Percentiles rank a stretch among this genome's conserved stretches.
Evolutionary conservation across 2,797 vertebrate species (phyloP).

Genomic region (Enteromius treurensis): DNA sequence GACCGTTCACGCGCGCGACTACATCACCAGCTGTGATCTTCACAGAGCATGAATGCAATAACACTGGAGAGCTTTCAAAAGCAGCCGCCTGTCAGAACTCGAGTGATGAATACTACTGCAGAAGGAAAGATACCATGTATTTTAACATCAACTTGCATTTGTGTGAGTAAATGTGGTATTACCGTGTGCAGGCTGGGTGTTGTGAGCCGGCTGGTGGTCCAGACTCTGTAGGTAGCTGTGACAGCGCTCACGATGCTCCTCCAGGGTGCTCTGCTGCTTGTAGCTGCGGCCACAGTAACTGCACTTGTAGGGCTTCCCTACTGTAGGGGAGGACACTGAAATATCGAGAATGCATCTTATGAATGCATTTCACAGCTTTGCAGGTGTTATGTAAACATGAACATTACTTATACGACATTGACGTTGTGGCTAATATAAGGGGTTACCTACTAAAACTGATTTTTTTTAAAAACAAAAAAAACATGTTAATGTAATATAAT

Average conservation of each 20-base stretch:
- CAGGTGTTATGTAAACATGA: slow-evolving; percentile 10
- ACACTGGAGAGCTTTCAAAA: slow-evolving; percentile 8
- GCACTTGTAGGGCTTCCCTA: slow-evolving; percentile 96
- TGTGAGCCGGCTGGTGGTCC: slow-evolving; percentile 79
- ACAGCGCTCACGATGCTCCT: slow-evolving; percentile 93
- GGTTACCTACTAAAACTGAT: not conserved
- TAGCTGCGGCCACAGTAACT: slow-evolving; percentile 96
- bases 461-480: no score
- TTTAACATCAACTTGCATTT: slow-evolving; percentile 4
- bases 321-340: slow-evolving; percentile 89
- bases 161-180: slow-evolving; percentile 44
- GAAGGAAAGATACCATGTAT: not conserved
- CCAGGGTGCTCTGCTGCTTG: slow-evolving; percentile 93
- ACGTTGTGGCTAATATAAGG: not conserved
- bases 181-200: slow-evolving; percentile 77
- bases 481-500: not conserved
- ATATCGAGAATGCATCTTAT: slow-evolving; percentile 28
- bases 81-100: not conserved
- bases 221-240: slow-evolving; percentile 92
- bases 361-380: slow-evolving; percentile 18
- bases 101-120: not conserved
- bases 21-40: slow-evolving; percentile 29
- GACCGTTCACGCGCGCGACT: not conserved
- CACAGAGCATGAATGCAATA: not conserved
- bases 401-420: not conserved